Conservation (phyloP, 2,113 vertebrate genomes). For the Orcinus orca region DNA sequence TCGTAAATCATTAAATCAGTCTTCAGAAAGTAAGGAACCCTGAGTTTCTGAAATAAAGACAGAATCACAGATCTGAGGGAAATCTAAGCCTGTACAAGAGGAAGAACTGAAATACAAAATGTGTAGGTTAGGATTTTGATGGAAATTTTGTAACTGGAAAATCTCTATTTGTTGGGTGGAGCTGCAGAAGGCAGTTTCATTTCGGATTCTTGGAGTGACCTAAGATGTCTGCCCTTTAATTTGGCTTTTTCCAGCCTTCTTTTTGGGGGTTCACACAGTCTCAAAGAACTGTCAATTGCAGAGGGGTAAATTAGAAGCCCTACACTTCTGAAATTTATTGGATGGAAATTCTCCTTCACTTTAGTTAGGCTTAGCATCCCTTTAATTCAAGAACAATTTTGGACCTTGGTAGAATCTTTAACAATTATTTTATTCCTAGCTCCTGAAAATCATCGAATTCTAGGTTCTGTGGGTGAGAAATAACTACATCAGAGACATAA, state of each 20-base stretch:
- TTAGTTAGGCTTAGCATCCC: neutral
- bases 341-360: neutral
- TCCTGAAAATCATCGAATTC: neutral
- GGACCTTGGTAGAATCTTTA: neutral
- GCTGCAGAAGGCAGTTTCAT: neutral
- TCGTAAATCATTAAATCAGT: neutral
- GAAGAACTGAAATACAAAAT: neutral
- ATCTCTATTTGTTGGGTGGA: neutral
- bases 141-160: neutral
- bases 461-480: neutral
- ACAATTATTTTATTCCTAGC: neutral
- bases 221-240: neutral
- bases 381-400: neutral
- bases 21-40: neutral
- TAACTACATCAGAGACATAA: neutral
- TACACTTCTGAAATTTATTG: neutral
- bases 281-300: neutral
- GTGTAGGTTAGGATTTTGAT: neutral
- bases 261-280: neutral
- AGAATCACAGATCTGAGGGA: neutral
- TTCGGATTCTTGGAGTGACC: neutral
- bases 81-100: neutral
- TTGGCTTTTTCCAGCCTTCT: neutral
- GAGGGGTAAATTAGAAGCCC: neutral
- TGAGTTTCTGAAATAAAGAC: neutral